Percentiles rank a stretch among this genome's conserved stretches.
Evolutionary conservation across 30 jellyfish, hydroid and myxozoan genomes (phyloP).

Genomic region (Aurelia sp.): DNA sequence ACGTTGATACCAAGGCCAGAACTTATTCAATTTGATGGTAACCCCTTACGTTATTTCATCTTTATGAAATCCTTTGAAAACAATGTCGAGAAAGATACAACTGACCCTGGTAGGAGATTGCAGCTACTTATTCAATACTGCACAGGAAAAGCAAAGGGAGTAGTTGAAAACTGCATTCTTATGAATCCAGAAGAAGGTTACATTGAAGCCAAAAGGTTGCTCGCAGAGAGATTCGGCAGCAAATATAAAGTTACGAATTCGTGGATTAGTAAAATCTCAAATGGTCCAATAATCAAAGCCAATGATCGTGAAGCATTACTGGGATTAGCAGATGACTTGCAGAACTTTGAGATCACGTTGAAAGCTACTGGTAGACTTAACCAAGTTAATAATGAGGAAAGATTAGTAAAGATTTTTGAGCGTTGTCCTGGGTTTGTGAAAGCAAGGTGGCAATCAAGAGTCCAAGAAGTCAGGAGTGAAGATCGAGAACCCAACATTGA

Average conservation of each 20-base stretch:
- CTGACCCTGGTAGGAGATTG: slow-evolving; percentile 33
- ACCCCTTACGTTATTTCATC: slow-evolving; percentile 28
- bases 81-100: slow-evolving; percentile 33
- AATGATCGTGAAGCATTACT: slow-evolving; percentile 15
- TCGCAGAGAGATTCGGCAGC: slow-evolving; percentile 61
- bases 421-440: slow-evolving; percentile 30
- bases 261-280: slow-evolving; percentile 8
- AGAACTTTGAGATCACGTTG: slow-evolving; percentile 28
- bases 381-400: slow-evolving; percentile 26
- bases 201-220: slow-evolving; percentile 24
- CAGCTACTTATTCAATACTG: slow-evolving; percentile 42
- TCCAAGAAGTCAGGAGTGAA: slow-evolving; percentile 15
- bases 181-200: slow-evolving; percentile 41
- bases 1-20: slow-evolving; percentile 46
- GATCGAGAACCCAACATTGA: slow-evolving; percentile 35
- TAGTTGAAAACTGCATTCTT: slow-evolving; percentile 32
- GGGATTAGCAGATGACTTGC: slow-evolving; percentile 22
- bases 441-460: slow-evolving; percentile 34
- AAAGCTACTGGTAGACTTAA: slow-evolving; percentile 26
- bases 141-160: slow-evolving; percentile 41
- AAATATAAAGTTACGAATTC: neutral
- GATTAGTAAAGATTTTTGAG: slow-evolving; percentile 15
- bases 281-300: slow-evolving; percentile 14
- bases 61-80: slow-evolving; percentile 29
- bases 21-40: slow-evolving; percentile 32